Percentiles rank a stretch among this genome's conserved stretches.
These are phyloP conservation scores for Protaetia brevitarsis DNA, from an alignment of 1,140 invertebrate genomes.

Conservation along the genomic window DNA sequence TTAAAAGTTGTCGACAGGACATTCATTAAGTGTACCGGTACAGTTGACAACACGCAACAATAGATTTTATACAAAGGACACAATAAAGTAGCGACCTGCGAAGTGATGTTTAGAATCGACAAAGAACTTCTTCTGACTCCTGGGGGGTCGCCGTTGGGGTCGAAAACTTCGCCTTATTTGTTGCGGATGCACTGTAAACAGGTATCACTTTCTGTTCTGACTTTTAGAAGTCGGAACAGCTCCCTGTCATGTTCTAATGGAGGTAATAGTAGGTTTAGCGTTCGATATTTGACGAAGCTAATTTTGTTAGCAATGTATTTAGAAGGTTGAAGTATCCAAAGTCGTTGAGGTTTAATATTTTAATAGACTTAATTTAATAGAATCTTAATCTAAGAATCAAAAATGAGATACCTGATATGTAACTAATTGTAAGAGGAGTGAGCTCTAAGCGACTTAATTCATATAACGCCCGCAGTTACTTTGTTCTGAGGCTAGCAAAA, in stretches of 20 bases:
- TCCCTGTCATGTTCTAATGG: not conserved
- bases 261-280: too few relatives aligned
- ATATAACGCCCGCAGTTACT: too few relatives aligned
- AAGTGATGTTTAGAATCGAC: not conserved
- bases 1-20: conserved; percentile 11
- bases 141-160: conserved; percentile 12
- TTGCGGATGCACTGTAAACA: not conserved
- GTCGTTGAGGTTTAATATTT: too few relatives aligned
- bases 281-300: too few relatives aligned
- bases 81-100: conserved; percentile 3
- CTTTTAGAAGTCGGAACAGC: not conserved
- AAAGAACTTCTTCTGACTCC: conserved; percentile 8
- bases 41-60: conserved; percentile 6
- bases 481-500: too few relatives aligned
- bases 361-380: too few relatives aligned
- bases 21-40: conserved; percentile 5
- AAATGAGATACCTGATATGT: too few relatives aligned
- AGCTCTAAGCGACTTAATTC: too few relatives aligned
- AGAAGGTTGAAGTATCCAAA: too few relatives aligned
- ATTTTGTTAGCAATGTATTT: too few relatives aligned
- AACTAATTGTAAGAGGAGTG: too few relatives aligned
- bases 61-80: conserved; percentile 8
- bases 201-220: not conserved
- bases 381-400: too few relatives aligned
- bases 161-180: conserved; percentile 1